phyloP scores from a whole-genome alignment of 2,113 vertebrate species.

The Eudyptes chrysolophus region DNA sequence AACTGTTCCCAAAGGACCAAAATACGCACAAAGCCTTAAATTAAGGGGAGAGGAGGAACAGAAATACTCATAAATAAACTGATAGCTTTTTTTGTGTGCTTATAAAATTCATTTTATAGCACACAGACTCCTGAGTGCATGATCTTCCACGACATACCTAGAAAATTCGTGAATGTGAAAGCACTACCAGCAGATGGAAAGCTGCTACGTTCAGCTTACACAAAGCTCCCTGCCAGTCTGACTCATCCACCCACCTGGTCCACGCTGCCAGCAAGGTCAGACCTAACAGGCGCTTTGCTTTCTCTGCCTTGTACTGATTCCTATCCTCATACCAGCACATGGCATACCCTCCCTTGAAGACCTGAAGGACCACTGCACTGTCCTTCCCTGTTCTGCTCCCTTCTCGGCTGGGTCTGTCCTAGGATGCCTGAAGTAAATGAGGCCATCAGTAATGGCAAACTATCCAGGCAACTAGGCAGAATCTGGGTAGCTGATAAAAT shows the following conservation, averaged over 20 bases:
- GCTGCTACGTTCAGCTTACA: background rate
- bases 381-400: background rate
- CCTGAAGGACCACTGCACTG: background rate
- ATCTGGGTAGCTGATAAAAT: background rate
- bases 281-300: background rate
- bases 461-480: background rate
- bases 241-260: background rate
- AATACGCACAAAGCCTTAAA: background rate
- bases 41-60: background rate
- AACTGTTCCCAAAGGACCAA: background rate
- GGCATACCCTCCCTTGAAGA: background rate
- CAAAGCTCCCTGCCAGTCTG: background rate
- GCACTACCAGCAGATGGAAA: background rate
- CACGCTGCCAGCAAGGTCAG: background rate
- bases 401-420: background rate
- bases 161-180: conserved; percentile 1
- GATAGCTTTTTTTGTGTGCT: background rate
- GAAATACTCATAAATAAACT: background rate
- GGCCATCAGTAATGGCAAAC: background rate
- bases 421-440: background rate
- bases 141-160: background rate
- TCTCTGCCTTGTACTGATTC: background rate
- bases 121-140: background rate
- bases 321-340: accelerated
- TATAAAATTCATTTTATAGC: background rate